Evolutionary conservation across 2,113 vertebrate genomes (phyloP).

Genomic region (Harpagus bidentatus): DNA sequence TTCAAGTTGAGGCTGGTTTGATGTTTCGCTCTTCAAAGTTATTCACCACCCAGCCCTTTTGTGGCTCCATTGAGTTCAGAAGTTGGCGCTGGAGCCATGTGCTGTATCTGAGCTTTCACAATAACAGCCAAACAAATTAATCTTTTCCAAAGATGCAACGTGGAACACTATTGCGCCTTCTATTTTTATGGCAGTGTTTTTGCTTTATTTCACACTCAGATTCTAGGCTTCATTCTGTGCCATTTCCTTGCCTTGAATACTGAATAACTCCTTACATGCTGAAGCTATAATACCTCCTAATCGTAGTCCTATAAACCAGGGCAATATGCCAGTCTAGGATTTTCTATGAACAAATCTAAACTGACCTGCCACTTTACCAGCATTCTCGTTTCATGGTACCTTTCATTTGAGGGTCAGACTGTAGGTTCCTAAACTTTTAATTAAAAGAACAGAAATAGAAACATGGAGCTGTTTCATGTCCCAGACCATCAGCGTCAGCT

Average conservation of each 20-base stretch:
- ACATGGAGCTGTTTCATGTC: background rate
- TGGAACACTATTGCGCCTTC: background rate
- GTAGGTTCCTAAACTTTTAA: background rate
- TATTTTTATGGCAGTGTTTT: slow-evolving; percentile 38
- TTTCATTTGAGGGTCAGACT: background rate
- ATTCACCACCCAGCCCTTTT: slow-evolving; percentile 51
- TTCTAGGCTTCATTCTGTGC: background rate
- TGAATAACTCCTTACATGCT: background rate
- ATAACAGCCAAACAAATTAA: slow-evolving; percentile 38
- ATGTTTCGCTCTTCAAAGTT: slow-evolving; percentile 56
- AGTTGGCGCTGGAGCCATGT: slow-evolving; percentile 37
- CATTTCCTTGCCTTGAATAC: background rate
- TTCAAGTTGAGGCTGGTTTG: slow-evolving; percentile 69
- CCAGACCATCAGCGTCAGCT: background rate
- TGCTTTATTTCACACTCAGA: background rate
- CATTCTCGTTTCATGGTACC: background rate
- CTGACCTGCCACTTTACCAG: background rate
- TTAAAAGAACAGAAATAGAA: background rate
- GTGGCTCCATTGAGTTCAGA: slow-evolving; percentile 44
- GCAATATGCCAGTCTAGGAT: background rate
- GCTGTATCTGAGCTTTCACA: slow-evolving; percentile 35
- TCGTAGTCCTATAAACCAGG: background rate
- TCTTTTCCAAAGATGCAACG: slow-evolving; percentile 22
- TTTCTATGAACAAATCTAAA: background rate
- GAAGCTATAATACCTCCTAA: background rate